Percentiles rank a stretch among this genome's conserved stretches.
Conservation (phyloP, 2,888 invertebrate species). For the Cosmorhoe ocellata region DNA sequence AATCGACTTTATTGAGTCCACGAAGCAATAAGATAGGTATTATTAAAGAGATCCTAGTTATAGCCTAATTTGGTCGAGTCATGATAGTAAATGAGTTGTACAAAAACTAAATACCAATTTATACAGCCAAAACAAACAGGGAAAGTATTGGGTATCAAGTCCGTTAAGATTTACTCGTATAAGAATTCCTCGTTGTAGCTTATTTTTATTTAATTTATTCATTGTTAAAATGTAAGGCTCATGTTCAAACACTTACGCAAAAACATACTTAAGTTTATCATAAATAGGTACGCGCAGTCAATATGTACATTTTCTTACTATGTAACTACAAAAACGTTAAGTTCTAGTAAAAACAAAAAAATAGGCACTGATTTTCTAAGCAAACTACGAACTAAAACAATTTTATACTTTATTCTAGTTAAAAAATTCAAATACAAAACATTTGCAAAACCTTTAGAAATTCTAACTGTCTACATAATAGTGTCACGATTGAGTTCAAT, state of each 20-base stretch:
- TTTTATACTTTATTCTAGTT: slow-evolving; percentile 36
- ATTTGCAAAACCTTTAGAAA: slow-evolving; percentile 34
- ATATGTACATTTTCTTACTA: slow-evolving; percentile 47
- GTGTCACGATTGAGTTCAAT: slow-evolving; percentile 18
- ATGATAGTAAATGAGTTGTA: slow-evolving; percentile 19
- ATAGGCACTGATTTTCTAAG: slow-evolving; percentile 70
- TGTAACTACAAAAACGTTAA: slow-evolving; percentile 34
- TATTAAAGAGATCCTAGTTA: slow-evolving; percentile 32
- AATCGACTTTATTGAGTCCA: slow-evolving; percentile 46
- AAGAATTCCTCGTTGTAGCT: not conserved
- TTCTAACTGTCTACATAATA: slow-evolving; percentile 33
- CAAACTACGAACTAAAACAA: slow-evolving; percentile 58
- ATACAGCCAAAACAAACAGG: slow-evolving; percentile 25
- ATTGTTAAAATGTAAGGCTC: slow-evolving; percentile 14
- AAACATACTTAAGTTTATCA: slow-evolving; percentile 21
- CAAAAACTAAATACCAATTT: slow-evolving; percentile 20
- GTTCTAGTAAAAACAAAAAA: slow-evolving; percentile 48
- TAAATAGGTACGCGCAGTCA: slow-evolving; percentile 37
- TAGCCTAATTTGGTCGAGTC: slow-evolving; percentile 31
- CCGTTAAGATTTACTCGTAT: not conserved
- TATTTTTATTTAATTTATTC: not conserved
- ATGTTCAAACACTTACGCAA: slow-evolving; percentile 9
- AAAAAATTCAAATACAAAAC: slow-evolving; percentile 28
- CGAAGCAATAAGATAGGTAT: slow-evolving; percentile 50
- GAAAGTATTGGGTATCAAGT: not conserved